Percentiles rank a stretch among this genome's conserved stretches.
These are phyloP conservation scores for Portunus trituberculatus DNA, from an alignment of 1,140 invertebrate genomes.

Conservation along the genomic window DNA sequence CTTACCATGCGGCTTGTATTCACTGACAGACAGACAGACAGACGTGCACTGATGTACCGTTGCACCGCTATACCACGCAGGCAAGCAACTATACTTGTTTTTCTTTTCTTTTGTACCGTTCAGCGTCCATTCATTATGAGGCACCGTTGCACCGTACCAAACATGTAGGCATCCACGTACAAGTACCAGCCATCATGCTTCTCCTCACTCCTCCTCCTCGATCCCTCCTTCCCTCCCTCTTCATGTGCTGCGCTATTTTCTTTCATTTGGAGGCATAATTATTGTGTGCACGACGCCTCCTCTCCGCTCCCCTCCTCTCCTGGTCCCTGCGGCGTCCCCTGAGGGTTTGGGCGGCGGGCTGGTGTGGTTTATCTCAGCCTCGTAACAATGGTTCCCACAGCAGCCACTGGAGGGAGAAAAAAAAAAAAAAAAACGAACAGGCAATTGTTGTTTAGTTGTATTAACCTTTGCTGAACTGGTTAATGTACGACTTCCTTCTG, in stretches of 20 bases:
- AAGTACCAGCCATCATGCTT: background rate
- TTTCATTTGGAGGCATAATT: constrained; percentile 5
- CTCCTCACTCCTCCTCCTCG: background rate
- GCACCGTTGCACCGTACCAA: too few relatives aligned
- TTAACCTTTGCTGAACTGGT: constrained; percentile 13
- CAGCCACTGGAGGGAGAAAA: background rate
- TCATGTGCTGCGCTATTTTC: background rate
- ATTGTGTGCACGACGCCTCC: constrained; percentile 17
- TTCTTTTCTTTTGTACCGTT: background rate
- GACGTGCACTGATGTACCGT: too few relatives aligned
- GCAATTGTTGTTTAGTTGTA: background rate
- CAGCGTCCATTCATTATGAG: background rate
- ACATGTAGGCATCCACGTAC: background rate
- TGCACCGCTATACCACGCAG: too few relatives aligned
- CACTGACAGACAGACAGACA: too few relatives aligned
- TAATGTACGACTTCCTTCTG: background rate
- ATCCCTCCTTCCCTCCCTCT: background rate
- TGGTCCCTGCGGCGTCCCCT: background rate
- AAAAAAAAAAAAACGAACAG: background rate
- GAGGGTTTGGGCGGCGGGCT: background rate
- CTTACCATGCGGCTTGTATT: too few relatives aligned
- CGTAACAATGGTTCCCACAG: constrained; percentile 18
- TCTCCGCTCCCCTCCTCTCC: background rate
- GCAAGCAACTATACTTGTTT: background rate
- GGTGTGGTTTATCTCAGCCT: constrained; percentile 5